Evolutionary conservation across 2,888 invertebrate species (phyloP).

Genomic region (Luffia ferchaultella): DNA sequence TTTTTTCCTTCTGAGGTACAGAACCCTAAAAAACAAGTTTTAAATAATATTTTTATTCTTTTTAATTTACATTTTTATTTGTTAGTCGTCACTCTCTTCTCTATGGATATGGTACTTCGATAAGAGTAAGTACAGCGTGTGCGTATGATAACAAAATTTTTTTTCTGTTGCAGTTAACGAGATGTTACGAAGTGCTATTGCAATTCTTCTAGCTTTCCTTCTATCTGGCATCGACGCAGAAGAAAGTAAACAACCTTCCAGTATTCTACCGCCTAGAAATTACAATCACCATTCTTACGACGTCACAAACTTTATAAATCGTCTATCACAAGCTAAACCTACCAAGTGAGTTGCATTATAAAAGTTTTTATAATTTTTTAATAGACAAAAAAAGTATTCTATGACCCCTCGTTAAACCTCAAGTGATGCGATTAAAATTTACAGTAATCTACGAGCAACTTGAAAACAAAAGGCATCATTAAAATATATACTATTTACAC

Average conservation of each 20-base stretch:
- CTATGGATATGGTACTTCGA: too few species aligned
- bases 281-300: conserved; percentile 35
- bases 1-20: background rate
- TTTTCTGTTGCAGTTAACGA: background rate
- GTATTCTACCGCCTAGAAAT: conserved; percentile 26
- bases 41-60: background rate
- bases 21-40: background rate
- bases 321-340: conserved; percentile 14
- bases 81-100: too few species aligned
- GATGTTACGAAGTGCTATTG: background rate
- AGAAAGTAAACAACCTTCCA: conserved; percentile 29
- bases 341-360: conserved; percentile 43
- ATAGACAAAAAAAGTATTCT: too few species aligned
- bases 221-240: conserved; percentile 11
- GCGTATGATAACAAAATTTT: too few species aligned
- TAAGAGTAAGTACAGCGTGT: too few species aligned
- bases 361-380: too few species aligned
- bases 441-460: too few species aligned
- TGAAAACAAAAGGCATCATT: too few species aligned
- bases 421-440: too few species aligned
- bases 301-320: conserved; percentile 5
- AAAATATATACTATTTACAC: too few species aligned
- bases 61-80: background rate
- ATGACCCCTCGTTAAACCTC: too few species aligned
- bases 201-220: background rate